Base-by-base conservation (phyloP, 1,140 invertebrate species). In the Brachionus koreanus region DNA sequence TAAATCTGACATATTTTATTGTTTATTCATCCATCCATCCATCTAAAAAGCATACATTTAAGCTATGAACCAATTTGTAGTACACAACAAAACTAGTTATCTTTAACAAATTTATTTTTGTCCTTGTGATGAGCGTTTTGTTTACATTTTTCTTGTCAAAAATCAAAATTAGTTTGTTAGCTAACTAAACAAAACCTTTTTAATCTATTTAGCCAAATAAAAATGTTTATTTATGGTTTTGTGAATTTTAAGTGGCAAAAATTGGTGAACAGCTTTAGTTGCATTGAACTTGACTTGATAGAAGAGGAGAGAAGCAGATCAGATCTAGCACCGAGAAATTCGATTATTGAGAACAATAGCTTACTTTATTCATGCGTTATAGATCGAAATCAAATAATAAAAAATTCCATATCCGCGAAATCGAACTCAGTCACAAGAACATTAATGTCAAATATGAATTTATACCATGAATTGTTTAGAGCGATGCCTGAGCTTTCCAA, bases 331-430 rank as follows among this genome's bases (percentile, higher is more conserved):
- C 16, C 19, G 5, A 74, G 29, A 46, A 46, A 74, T 46, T 46
- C 37, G 19, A 74, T 19, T 6, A 74, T 23, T 25, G 42, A 74
- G 2, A 43, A 43, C 43, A 25, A 29, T 46, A 46, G 29, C n/a
- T 46, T 74, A 16, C n/a, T 49, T 61, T 79, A 79, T 65, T 61
- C 76, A 29, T 79, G 76, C 35, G 76, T 79, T n/a, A 57, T 79
- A 16, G 49, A 79, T 79, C 76, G 61, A 7, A 79, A 79, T 79
- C 46, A 43, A 42, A 25, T 79, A 7, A 65, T 61, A 10, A 74
- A 74, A 74, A 74, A 25, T 46, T 43, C 16, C 12, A n/a, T 10
- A 23, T 43, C 12, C 4, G 23, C 19, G 3, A 19, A 74, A 74
- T 29, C 7, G 16, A 39, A 65, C 13, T 77, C 25, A 63, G 9